Percentiles rank a stretch among this genome's conserved stretches.
Conservation (phyloP, 2,113 vertebrate genomes). For the Brienomyrus brachyistius region DNA sequence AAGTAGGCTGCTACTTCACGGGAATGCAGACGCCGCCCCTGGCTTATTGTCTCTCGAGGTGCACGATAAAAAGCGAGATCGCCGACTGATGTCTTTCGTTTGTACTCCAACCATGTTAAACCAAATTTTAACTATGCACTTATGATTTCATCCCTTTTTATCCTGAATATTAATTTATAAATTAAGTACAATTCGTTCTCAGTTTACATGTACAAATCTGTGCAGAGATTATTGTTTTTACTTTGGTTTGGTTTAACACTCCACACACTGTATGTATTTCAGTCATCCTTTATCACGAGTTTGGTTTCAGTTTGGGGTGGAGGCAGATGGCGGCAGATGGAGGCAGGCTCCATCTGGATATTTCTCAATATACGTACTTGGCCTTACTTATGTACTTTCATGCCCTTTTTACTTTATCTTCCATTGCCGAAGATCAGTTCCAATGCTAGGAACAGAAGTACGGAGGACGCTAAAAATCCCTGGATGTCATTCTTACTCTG, state of each 20-base stretch:
- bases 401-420: not conserved
- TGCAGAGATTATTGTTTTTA: not conserved
- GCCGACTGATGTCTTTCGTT: not conserved
- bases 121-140: not conserved
- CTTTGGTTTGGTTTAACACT: not conserved
- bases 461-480: not conserved
- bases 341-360: not conserved
- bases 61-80: not conserved
- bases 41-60: not conserved
- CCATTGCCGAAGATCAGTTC: not conserved
- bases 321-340: not conserved
- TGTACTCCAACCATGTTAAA: not conserved
- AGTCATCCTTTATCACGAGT: not conserved
- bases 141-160: not conserved
- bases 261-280: not conserved
- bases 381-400: not conserved
- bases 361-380: not conserved
- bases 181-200: not conserved
- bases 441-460: not conserved
- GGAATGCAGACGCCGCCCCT: not conserved
- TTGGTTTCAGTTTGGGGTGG: not conserved
- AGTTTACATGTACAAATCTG: not conserved
- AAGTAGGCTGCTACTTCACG: not conserved
- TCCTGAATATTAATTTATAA: not conserved
- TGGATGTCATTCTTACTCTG: not conserved